Evolutionary conservation across 2,113 vertebrate species (phyloP).

Genomic region (Pheucticus melanocephalus): DNA sequence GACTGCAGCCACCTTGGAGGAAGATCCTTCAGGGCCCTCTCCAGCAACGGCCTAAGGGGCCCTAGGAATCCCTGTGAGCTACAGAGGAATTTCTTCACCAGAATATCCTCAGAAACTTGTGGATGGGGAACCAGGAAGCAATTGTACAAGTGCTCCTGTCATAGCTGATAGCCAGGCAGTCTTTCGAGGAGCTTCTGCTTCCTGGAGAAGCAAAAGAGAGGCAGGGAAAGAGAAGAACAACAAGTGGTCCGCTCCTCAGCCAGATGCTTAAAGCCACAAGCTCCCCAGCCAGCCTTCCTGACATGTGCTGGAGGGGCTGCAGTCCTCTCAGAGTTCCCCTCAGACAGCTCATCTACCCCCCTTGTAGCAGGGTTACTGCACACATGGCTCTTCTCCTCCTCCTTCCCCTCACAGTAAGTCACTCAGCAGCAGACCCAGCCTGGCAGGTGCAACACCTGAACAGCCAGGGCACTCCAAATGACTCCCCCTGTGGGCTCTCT

Average conservation of each 20-base stretch:
- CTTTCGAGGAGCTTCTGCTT: background rate
- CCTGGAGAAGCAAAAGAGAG: background rate
- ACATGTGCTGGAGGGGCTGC: background rate
- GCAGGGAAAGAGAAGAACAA: background rate
- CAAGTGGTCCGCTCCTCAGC: background rate
- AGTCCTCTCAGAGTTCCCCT: background rate
- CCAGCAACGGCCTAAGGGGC: background rate
- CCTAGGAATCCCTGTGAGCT: background rate
- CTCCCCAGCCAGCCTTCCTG: background rate
- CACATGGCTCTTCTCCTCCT: background rate
- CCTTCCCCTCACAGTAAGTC: rapidly evolving
- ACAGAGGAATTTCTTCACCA: background rate
- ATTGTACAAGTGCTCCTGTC: background rate
- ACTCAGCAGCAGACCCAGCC: background rate
- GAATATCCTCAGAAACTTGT: background rate
- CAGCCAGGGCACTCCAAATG: background rate
- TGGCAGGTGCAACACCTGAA: background rate
- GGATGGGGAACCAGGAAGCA: background rate
- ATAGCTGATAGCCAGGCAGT: background rate
- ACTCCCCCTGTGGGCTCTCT: background rate
- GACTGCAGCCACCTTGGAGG: background rate
- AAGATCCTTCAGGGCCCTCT: background rate
- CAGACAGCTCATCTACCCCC: rapidly evolving
- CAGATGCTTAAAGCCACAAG: rapidly evolving
- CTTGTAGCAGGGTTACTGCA: background rate